Evolutionary conservation across 2,888 invertebrate species (phyloP).

Genomic region (Ophioninae sp.): DNA sequence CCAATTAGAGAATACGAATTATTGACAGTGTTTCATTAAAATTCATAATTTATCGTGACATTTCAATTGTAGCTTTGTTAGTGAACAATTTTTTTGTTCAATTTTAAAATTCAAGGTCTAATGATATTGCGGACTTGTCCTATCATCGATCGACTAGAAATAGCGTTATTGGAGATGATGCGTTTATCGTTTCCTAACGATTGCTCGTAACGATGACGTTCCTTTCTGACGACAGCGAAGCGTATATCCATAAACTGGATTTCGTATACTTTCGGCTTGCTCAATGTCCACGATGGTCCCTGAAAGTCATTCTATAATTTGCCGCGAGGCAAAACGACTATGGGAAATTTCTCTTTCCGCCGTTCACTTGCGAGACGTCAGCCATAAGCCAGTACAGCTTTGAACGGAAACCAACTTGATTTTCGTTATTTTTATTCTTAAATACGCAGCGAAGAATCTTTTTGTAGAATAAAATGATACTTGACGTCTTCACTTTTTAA

Average conservation of each 20-base stretch:
- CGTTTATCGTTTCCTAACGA: slow-evolving; percentile 2
- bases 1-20: background rate
- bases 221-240: background rate
- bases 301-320: background rate
- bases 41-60: background rate
- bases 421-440: background rate
- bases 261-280: background rate
- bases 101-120: background rate
- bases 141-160: background rate
- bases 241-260: background rate
- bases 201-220: background rate
- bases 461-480: background rate
- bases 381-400: background rate
- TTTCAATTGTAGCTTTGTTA: background rate
- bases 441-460: background rate
- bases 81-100: background rate
- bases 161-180: background rate
- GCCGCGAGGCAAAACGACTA: slow-evolving; percentile 1
- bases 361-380: background rate
- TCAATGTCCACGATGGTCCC: background rate
- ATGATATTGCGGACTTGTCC: background rate
- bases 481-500: background rate
- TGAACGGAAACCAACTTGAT: background rate
- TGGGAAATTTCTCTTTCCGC: slow-evolving; percentile 11
- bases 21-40: background rate